These are phyloP conservation scores for Euura saliciscinereae DNA, from an alignment of 1,140 invertebrate species.

Conservation along the genomic window DNA sequence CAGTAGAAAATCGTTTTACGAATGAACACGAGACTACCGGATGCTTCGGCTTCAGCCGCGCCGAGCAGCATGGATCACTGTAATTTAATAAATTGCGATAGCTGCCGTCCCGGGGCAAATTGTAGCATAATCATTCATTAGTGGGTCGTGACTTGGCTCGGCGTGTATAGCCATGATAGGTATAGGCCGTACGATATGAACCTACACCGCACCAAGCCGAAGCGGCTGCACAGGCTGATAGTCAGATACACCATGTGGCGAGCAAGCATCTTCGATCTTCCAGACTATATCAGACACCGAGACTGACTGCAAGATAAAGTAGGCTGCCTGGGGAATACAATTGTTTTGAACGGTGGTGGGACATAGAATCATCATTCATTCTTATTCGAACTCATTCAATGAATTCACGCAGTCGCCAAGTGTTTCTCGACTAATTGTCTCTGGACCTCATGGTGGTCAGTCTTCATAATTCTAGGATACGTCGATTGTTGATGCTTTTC, in stretches of 20 bases:
- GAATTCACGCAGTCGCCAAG: not conserved
- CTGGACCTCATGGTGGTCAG: not conserved
- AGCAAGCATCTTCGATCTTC: not conserved
- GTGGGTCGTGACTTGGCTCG: slow-evolving; percentile 55
- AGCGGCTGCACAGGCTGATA: not conserved
- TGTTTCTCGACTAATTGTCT: slow-evolving; percentile 11
- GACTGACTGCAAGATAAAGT: not conserved
- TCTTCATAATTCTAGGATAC: no score
- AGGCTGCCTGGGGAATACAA: not conserved
- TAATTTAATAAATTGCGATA: slow-evolving; percentile 61
- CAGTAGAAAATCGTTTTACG: slow-evolving; percentile 12
- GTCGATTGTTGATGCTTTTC: no score
- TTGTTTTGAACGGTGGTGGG: slow-evolving; percentile 6
- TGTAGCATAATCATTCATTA: slow-evolving; percentile 61
- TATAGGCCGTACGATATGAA: not conserved
- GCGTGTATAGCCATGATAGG: slow-evolving; percentile 11
- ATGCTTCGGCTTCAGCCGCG: slow-evolving; percentile 36
- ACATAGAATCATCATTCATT: slow-evolving; percentile 6
- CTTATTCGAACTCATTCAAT: slow-evolving; percentile 14
- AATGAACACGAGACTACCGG: slow-evolving; percentile 46
- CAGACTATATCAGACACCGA: not conserved
- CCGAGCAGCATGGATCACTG: slow-evolving; percentile 49
- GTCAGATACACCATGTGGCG: not conserved
- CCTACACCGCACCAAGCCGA: no score
- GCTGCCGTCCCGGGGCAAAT: slow-evolving; percentile 54